Percentiles rank a stretch among this genome's conserved stretches.
phyloP scores from a whole-genome alignment of 2,113 vertebrate species.

The Suricata suricatta region DNA sequence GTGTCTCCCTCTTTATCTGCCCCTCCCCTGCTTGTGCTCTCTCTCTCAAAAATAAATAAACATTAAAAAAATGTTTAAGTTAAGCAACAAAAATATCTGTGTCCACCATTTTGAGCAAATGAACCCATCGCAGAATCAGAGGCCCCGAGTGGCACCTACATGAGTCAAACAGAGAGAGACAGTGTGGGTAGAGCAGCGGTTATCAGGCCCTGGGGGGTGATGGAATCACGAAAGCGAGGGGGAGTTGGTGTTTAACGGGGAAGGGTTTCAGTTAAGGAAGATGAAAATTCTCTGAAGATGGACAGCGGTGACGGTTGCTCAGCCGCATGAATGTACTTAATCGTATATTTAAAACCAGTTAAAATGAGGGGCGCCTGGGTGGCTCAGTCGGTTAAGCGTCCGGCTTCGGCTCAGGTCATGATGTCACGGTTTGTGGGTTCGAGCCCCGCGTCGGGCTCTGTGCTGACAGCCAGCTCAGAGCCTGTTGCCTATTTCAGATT shows the following conservation, averaged over 20 bases:
- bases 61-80: neutral
- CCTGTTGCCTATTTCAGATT: no score
- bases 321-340: neutral
- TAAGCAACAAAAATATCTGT: neutral
- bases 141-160: neutral
- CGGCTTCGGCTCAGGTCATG: no score
- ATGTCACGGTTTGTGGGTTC: no score
- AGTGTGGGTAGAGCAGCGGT: neutral
- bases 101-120: neutral
- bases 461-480: no score
- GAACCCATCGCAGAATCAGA: neutral
- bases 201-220: neutral
- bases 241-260: neutral
- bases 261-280: neutral
- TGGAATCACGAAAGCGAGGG: neutral
- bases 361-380: neutral
- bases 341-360: neutral
- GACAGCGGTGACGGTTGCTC: no score
- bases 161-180: neutral
- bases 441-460: no score
- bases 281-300: neutral
- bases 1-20: no score
- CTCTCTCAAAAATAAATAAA: no score
- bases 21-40: no score
- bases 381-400: no score